Evolutionary conservation across 2,888 invertebrate genomes (phyloP).

Genomic region (Dermolepida albohirtum): DNA sequence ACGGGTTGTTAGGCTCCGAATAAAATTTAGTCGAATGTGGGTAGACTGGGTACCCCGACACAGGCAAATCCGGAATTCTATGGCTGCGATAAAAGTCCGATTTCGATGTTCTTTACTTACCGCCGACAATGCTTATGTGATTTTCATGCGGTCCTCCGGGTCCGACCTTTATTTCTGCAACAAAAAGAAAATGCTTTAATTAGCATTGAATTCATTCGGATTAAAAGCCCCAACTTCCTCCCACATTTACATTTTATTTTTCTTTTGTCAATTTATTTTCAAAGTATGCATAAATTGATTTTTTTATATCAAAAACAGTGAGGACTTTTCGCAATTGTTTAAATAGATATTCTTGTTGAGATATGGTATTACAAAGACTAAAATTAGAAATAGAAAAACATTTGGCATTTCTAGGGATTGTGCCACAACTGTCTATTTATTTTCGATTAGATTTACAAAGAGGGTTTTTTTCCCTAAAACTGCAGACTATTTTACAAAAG

Average conservation of each 20-base stretch:
- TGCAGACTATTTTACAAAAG: too few species aligned
- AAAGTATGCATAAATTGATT: conserved; percentile 1
- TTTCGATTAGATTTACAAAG: too few species aligned
- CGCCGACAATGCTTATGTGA: conserved; percentile 64
- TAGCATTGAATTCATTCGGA: too few species aligned
- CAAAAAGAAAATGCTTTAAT: conserved; percentile 47
- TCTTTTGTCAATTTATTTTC: background rate
- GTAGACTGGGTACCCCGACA: conserved; percentile 1
- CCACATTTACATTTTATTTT: background rate
- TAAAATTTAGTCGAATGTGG: conserved; percentile 20
- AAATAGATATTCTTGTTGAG: too few species aligned
- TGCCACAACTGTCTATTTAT: background rate
- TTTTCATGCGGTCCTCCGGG: conserved; percentile 64
- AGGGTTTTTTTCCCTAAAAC: too few species aligned
- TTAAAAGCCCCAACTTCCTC: background rate
- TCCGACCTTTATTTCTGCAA: conserved; percentile 66
- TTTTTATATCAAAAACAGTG: too few species aligned
- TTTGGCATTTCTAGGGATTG: too few species aligned
- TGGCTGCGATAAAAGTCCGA: conserved; percentile 23
- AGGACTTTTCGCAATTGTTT: too few species aligned
- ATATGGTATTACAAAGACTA: too few species aligned
- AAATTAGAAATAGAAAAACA: too few species aligned
- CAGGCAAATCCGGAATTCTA: conserved; percentile 1
- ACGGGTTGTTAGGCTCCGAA: conserved; percentile 19
- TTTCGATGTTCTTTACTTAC: conserved; percentile 55